Conservation (phyloP, 2,797 vertebrate genomes). For the Peromyscus nudipes region DNA sequence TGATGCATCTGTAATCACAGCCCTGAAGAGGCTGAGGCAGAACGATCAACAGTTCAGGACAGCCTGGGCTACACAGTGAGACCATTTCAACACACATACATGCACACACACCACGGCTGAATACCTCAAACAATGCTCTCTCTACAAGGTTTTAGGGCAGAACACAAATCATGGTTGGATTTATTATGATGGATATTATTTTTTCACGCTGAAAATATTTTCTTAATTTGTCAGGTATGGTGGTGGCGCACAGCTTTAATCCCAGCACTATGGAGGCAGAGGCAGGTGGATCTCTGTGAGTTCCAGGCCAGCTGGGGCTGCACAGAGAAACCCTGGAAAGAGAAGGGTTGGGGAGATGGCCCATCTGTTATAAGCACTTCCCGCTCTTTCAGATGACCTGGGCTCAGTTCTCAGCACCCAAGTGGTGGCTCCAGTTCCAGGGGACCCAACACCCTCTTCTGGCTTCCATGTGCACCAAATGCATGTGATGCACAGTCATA, state of each 20-base stretch:
- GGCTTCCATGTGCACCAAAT: not conserved
- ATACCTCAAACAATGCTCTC: fast-evolving
- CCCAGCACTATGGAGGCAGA: not conserved
- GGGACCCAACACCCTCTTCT: not conserved
- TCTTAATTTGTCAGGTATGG: not conserved
- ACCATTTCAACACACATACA: not conserved
- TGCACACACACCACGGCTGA: not conserved
- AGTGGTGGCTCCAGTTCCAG: not conserved
- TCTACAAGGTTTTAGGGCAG: not conserved
- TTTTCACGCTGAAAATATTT: not conserved
- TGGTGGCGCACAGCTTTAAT: not conserved
- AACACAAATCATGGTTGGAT: not conserved
- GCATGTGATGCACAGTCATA: not conserved
- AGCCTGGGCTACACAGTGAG: not conserved
- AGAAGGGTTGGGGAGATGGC: not conserved
- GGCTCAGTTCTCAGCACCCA: not conserved
- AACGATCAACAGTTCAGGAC: not conserved
- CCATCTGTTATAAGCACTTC: not conserved
- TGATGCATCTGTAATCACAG: too few relatives aligned
- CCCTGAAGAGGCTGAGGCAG: not conserved
- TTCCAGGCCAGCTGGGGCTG: not conserved
- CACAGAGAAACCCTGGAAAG: not conserved
- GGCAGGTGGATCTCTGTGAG: not conserved
- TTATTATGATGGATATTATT: not conserved
- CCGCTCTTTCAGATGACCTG: not conserved